Evolutionary conservation across 1,140 invertebrate species (phyloP), one percentile per base, ranked within the genome.

Genomic region (Trichomalopsis sarcophagae): DNA sequence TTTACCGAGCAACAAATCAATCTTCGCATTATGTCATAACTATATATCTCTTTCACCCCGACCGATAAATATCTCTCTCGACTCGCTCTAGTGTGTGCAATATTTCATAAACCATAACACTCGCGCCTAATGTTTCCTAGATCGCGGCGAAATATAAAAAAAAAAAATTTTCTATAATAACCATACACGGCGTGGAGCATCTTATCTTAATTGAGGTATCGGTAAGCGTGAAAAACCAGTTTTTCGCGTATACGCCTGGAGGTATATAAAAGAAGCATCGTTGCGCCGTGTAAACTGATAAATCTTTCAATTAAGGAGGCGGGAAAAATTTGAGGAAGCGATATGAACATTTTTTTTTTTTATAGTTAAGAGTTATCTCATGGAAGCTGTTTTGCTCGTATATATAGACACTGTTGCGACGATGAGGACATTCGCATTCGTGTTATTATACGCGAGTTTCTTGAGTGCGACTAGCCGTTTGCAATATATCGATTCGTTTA

Each of bases 131-230:
- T 55, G 6, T 62, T n/a, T n/a, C 55, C 55, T 21, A 44, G 40
- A 44, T 44, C 7, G 40, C 40, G 40, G 40, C 9, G 9, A 44
- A 44, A 10, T 44, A 44, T 6, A 6, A 5, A 36, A 36, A 50
- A 10, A 17, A 62, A n/a, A 62, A 62, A 62, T 62, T 2, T 5
- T n/a, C n/a, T n/a, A n/a, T 62, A 77, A 77, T 77, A 50, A 40
- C 9, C 10, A 55, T 17, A 44, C 40, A 10, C 17, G 21, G 14
- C 55, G 27, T 27, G 55, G 21, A n/a, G 2, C 36, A 44, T 14
- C 23, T 81, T 81, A 81, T 81, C 80, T 81, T 73, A 81, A 81
- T 81, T 74, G 44, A 44, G n/a, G 44, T 21, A 73, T 47, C 14
- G 17, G 7, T 44, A 7, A 44, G 7, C 21, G 62, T 47, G 68